Base-by-base conservation (phyloP, 2,797 vertebrate species). In the Ispidina picta region DNA sequence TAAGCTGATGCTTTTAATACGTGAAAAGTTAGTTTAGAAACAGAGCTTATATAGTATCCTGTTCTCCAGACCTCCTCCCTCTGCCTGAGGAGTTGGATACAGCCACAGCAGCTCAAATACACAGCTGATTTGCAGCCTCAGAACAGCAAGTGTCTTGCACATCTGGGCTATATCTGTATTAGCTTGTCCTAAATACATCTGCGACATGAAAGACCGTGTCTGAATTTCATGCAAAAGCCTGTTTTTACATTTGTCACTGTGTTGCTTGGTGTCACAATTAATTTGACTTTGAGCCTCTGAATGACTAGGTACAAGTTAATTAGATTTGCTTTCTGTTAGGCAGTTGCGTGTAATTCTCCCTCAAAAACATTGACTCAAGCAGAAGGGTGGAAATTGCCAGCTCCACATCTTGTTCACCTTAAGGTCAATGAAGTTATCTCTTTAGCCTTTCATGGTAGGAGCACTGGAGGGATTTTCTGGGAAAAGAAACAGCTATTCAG, bases 241-340 rank as follows among this genome's bases (percentile, higher is more conserved):
- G 81, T 83, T 93, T 93, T 84, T 90, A 90, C 89, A 71, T 94
- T 95, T 94, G 88, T 82, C 78, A 94, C 90, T 92, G 75, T 89
- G 92, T 95, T 94, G 74, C 88, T 90, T 0, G 0, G 54, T 95
- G 93, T 90, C 94, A 86, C 78, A 74, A 20, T 83, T 93, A 93
- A 93, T 95, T 91, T 92, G 86, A 86, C 89, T 92, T 80, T 52
- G 78, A 84, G 75, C 62, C 81, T 93, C 46, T 90, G 83, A 93
- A 62, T 49, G 89, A 84, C 75, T 62, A 86, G 79, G 74, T 93
- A 79, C 86, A 79, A 93, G 89, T 88, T 94, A 94, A 90, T 96
- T 95, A 92, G 54, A 79, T 90, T 93, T 48, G 52, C 83, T 86
- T 92, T 91, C 74, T 93, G 89, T 74, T 84, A 86, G 55, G 75